Conservation (phyloP, 2,797 vertebrate species). For the Mallotus villosus region DNA sequence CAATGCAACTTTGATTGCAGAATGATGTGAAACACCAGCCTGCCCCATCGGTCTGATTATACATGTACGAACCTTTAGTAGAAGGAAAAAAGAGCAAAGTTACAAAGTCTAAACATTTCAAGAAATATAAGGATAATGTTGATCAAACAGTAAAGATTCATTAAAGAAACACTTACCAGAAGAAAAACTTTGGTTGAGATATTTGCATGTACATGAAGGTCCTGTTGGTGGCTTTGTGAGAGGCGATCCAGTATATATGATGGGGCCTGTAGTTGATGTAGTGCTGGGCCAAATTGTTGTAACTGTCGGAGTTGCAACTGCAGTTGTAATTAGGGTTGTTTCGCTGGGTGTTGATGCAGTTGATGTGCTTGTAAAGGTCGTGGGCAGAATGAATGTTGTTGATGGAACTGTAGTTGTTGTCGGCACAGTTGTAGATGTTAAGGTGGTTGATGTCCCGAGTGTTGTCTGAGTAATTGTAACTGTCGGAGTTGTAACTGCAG, state of each 20-base stretch:
- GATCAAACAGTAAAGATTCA: too few relatives aligned
- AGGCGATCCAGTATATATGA: too few relatives aligned
- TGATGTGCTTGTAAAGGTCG: too few relatives aligned
- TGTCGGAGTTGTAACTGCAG: too few relatives aligned
- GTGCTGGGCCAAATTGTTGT: slow-evolving; percentile 23
- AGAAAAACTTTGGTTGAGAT: slow-evolving; percentile 24
- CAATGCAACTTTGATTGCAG: slow-evolving; percentile 66
- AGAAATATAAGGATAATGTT: neutral
- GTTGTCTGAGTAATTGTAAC: too few relatives aligned
- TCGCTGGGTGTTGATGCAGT: neutral
- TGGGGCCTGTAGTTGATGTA: too few relatives aligned
- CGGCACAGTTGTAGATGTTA: too few relatives aligned
- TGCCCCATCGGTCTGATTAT: slow-evolving; percentile 62
- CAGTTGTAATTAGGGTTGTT: neutral
- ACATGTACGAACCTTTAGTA: slow-evolving; percentile 68
- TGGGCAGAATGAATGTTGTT: too few relatives aligned
- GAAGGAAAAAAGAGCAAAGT: slow-evolving; percentile 8
- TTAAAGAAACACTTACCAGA: slow-evolving; percentile 51
- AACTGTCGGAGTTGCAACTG: neutral
- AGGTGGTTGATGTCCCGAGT: too few relatives aligned
- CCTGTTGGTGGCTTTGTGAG: too few relatives aligned
- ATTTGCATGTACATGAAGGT: slow-evolving; percentile 55
- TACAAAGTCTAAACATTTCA: neutral
- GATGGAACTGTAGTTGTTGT: too few relatives aligned
- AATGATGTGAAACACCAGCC: slow-evolving; percentile 70